Conservation (phyloP, 1,140 invertebrate genomes). For the Neelides sp. region DNA sequence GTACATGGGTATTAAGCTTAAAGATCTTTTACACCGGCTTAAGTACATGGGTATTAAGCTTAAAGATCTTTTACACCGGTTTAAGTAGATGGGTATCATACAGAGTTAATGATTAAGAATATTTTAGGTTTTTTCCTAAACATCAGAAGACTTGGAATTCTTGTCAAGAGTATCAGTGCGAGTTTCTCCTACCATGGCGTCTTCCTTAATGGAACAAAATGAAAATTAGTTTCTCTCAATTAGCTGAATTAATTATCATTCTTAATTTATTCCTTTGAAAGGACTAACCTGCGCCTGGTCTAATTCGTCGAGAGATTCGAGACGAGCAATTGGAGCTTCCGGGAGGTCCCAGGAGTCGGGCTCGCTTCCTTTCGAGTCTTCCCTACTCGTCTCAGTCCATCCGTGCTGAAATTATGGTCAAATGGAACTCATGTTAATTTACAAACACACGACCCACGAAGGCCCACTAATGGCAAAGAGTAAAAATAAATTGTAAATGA, state of each 20-base stretch:
- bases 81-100: too few relatives aligned
- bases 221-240: neutral
- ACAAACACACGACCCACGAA: too few relatives aligned
- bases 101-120: too few relatives aligned
- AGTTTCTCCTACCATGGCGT: neutral
- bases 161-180: constrained; percentile 17
- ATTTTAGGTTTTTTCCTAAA: too few relatives aligned
- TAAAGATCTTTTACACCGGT: too few relatives aligned
- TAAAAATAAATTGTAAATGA: too few relatives aligned
- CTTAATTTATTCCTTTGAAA: too few relatives aligned
- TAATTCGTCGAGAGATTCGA: constrained; percentile 52
- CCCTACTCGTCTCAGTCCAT: constrained; percentile 28
- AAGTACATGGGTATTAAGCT: too few relatives aligned
- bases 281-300: constrained; percentile 39
- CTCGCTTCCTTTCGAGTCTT: constrained; percentile 37
- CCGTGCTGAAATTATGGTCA: too few relatives aligned
- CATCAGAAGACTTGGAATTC: constrained; percentile 29
- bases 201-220: neutral
- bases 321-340: constrained; percentile 48
- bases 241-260: neutral
- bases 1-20: too few relatives aligned
- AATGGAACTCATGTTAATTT: neutral
- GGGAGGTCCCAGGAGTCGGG: constrained; percentile 43
- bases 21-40: too few relatives aligned
- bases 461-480: too few relatives aligned